Evolutionary conservation across 2,797 vertebrate genomes (phyloP), one percentile per base, ranked within the genome.

Genomic region (Poeciliopsis paucimaculata): DNA sequence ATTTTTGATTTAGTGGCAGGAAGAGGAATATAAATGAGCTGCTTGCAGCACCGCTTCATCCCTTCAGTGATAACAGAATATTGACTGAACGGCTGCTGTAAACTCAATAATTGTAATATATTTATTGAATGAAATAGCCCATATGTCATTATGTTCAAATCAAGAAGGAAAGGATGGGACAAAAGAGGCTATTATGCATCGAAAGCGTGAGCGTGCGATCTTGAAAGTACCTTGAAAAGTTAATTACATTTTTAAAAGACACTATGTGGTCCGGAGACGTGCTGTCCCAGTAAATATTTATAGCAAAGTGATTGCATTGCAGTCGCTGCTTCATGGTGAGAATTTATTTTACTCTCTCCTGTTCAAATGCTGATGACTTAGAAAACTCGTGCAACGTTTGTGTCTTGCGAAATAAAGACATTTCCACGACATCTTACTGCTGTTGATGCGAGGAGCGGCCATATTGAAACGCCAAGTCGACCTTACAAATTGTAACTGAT

Each of bases 221-320:
- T 51, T 74, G 2, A 66, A 73, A 68, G 41, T 62, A 45, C 26
- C 5, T 73, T 79, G 36, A 75, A 68, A 79, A 55, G 6, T 23
- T 36, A 31, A 45, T 71, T 71, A 5, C 53, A 36, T 34, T 41
- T 41, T 55, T 43, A 36, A 12, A 45, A 70, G 8, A 55, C 8
- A 23, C 10, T 41, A 34, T 12, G 9, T 45, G 55, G 60, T 51
- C 34, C 10, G 7, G n/a, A 71, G 76, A 31, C 1, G 49, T 15
- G 26, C 28, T 3, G 31, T 41, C 75, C 20, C 16, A 71, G 47
- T 71, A 70, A 77, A 53, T 53, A 8, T 39, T 43, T 39, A 8
- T 39, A 18, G 53, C 41, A 57, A 57, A 43, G 26, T 28, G 49
- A 43, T 55, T 57, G 23, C 39, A 8, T 55, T 36, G 36, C 31